These are phyloP conservation scores for Habropoda laboriosa DNA, from an alignment of 1,140 invertebrate species.

Conservation along the genomic window DNA sequence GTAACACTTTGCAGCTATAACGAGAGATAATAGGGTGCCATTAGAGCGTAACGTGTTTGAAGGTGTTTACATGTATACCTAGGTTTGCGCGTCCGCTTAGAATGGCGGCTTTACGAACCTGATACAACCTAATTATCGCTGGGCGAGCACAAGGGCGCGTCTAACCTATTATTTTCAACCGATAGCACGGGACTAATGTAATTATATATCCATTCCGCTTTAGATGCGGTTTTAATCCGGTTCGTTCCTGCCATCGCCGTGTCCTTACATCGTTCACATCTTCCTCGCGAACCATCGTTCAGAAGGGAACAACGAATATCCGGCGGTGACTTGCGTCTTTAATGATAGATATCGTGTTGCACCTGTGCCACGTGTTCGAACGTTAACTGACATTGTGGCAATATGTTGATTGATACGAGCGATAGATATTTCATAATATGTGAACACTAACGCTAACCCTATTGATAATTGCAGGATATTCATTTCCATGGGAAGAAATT, in stretches of 20 bases:
- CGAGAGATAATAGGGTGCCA: conserved; percentile 76
- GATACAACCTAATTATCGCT: conserved; percentile 78
- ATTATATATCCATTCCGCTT: conserved; percentile 79
- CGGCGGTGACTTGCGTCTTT: conserved; percentile 10
- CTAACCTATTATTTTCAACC: conserved; percentile 79
- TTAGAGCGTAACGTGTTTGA: conserved; percentile 77
- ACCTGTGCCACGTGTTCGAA: conserved; percentile 37
- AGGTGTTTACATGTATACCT: conserved; percentile 24
- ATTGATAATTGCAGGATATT: too few relatives aligned
- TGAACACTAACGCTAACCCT: not conserved
- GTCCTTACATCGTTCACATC: conserved; percentile 25
- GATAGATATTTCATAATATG: not conserved
- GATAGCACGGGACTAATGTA: conserved; percentile 76
- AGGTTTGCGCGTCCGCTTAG: conserved; percentile 56
- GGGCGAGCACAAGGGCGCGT: conserved; percentile 59
- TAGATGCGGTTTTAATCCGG: conserved; percentile 78
- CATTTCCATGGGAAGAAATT: too few relatives aligned
- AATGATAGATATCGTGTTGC: conserved; percentile 28
- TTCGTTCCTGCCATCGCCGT: conserved; percentile 50
- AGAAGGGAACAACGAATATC: conserved; percentile 51
- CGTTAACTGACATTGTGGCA: not conserved
- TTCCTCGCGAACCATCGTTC: not conserved
- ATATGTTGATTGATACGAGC: not conserved
- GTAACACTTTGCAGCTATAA: conserved; percentile 37
- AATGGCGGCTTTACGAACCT: conserved; percentile 55